Conservation (phyloP, 2,888 invertebrate genomes). For the Drosophila neonasuta region DNA sequence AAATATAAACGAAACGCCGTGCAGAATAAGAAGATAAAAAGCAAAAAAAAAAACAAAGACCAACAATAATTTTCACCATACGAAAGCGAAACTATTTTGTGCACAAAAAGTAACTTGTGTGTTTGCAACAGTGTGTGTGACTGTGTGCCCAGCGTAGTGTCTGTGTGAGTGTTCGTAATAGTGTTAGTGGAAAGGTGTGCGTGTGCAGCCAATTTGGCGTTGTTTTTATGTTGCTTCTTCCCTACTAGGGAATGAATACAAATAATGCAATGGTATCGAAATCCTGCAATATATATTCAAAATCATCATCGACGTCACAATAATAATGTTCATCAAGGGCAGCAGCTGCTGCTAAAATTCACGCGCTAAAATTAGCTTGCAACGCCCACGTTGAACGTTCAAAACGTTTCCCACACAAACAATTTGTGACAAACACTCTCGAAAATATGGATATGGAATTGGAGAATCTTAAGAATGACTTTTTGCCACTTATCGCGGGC, state of each 20-base stretch:
- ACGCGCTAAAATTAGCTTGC: constrained; percentile 53
- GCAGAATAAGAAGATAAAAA: constrained; percentile 21
- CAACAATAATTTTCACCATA: constrained; percentile 24
- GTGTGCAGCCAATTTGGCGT: constrained; percentile 32
- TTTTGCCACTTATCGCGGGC: constrained; percentile 80
- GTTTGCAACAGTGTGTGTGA: constrained; percentile 31
- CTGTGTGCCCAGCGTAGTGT: constrained; percentile 15
- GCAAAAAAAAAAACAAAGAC: too few relatives aligned
- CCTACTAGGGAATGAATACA: constrained; percentile 32
- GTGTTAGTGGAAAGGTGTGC: constrained; percentile 23
- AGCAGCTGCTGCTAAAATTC: constrained; percentile 52
- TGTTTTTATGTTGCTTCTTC: constrained; percentile 34
- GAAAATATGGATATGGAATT: constrained; percentile 81
- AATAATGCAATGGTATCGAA: constrained; percentile 50
- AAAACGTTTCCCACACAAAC: neutral
- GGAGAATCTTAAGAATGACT: constrained; percentile 81
- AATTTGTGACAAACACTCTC: constrained; percentile 18
- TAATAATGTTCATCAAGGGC: constrained; percentile 57
- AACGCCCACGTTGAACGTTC: constrained; percentile 5
- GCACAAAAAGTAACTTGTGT: constrained; percentile 47
- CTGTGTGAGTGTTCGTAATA: constrained; percentile 24
- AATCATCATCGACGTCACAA: neutral
- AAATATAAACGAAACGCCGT: constrained; percentile 21
- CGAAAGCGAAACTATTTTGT: constrained; percentile 57
- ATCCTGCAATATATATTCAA: constrained; percentile 34